Conservation (phyloP, 2,113 vertebrate species). For the Henicopernis longicauda region DNA sequence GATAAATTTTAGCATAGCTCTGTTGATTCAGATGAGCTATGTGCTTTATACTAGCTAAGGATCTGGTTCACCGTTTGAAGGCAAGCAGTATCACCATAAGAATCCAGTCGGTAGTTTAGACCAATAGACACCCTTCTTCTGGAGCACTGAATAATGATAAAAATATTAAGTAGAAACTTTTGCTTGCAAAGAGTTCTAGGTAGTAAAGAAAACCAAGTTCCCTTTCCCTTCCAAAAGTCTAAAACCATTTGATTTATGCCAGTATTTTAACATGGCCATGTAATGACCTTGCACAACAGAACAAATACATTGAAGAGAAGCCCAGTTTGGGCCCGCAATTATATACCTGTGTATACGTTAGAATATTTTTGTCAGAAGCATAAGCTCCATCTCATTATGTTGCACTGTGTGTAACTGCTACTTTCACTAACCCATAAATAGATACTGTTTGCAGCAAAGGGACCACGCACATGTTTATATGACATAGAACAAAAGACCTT, state of each 20-base stretch:
- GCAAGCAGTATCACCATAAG: not conserved
- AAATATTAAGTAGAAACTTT: not conserved
- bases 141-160: not conserved
- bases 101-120: not conserved
- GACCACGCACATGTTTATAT: not conserved
- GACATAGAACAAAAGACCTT: slow-evolving; percentile 13
- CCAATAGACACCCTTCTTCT: not conserved
- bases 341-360: not conserved
- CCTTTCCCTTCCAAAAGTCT: not conserved
- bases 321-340: not conserved
- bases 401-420: not conserved
- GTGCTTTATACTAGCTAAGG: not conserved
- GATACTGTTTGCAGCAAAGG: not conserved
- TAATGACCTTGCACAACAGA: not conserved
- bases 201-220: not conserved
- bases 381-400: not conserved
- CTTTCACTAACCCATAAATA: not conserved
- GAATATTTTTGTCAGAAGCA: not conserved
- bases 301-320: not conserved
- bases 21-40: not conserved
- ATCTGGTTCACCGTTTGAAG: not conserved
- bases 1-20: not conserved
- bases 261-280: not conserved
- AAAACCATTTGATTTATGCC: not conserved
- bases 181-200: not conserved